Percentiles rank a stretch among this genome's conserved stretches.
Evolutionary conservation across 2,888 invertebrate species (phyloP).

Genomic region (Ormyrus thymus): DNA sequence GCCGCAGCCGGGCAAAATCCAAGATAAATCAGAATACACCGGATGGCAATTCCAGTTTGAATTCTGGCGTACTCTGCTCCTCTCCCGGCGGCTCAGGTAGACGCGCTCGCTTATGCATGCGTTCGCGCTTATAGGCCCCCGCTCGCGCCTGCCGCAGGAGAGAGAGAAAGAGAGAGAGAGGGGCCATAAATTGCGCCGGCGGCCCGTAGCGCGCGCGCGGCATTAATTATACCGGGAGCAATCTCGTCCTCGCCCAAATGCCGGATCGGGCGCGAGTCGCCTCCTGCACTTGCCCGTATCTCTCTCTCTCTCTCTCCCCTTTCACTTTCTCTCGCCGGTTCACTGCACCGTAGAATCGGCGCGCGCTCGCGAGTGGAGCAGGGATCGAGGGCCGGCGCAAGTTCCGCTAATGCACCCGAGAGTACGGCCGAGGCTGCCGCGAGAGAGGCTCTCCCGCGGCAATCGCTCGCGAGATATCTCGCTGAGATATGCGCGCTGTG

Average conservation of each 20-base stretch:
- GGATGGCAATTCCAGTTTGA: slow-evolving; percentile 39
- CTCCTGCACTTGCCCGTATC: background rate
- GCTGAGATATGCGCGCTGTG: background rate
- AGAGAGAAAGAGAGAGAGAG: background rate
- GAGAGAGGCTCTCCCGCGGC: background rate
- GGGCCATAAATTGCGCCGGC: slow-evolving; percentile 36
- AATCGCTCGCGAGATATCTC: background rate
- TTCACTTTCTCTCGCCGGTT: slow-evolving; percentile 16
- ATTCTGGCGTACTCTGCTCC: slow-evolving; percentile 21
- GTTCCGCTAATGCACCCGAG: slow-evolving; percentile 4
- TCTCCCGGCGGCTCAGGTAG: background rate
- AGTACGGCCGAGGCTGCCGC: background rate
- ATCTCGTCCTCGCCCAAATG: slow-evolving; percentile 38
- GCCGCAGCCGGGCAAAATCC: background rate
- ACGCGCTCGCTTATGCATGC: background rate
- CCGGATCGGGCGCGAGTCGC: slow-evolving; percentile 17
- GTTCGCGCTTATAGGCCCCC: no score
- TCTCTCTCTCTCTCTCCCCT: slow-evolving; percentile 1
- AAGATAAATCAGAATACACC: slow-evolving; percentile 35
- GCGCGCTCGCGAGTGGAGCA: background rate
- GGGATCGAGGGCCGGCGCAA: background rate
- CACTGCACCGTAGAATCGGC: background rate
- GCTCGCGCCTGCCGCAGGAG: no score
- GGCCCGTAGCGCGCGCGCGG: background rate
- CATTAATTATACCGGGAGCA: slow-evolving; percentile 47